Percentiles rank a stretch among this genome's conserved stretches.
Evolutionary conservation across 2,888 invertebrate species (phyloP).

Genomic region (Nematopogon swammerdamellus): DNA sequence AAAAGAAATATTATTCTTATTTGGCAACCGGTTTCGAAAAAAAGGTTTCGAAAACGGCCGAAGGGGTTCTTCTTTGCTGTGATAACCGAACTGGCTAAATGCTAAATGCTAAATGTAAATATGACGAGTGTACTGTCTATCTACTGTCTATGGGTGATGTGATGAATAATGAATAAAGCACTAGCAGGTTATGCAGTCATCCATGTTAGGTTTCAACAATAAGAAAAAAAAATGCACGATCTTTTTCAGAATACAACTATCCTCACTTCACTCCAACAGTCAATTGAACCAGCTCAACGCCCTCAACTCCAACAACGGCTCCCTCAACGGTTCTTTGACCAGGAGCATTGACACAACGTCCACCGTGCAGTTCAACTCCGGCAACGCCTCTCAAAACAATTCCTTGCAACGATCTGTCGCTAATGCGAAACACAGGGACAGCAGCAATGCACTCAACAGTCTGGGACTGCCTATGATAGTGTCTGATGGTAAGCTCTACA

Average conservation of each 20-base stretch:
- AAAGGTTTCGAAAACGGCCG: no score
- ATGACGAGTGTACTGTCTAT: no score
- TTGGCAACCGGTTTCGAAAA: no score
- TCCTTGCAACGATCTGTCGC: slow-evolving; percentile 31
- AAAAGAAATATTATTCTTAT: no score
- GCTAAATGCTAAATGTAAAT: no score
- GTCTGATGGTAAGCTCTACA: slow-evolving; percentile 29
- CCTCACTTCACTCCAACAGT: slow-evolving; percentile 12
- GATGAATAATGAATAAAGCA: no score
- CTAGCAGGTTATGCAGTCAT: no score
- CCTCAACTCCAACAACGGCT: slow-evolving; percentile 1
- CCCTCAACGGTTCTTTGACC: slow-evolving; percentile 39
- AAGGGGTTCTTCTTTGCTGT: no score
- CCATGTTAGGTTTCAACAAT: no score
- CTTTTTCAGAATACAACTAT: slow-evolving; percentile 10
- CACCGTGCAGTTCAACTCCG: slow-evolving; percentile 35
- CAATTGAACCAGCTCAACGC: slow-evolving; percentile 2
- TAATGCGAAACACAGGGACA: slow-evolving; percentile 33
- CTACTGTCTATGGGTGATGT: no score
- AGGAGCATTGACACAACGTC: slow-evolving; percentile 41
- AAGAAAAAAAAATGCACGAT: no score
- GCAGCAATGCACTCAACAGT: slow-evolving; percentile 36
- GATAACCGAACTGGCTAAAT: no score
- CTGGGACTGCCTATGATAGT: slow-evolving; percentile 30
- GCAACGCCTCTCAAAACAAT: slow-evolving; percentile 39